These are phyloP conservation scores for honey bee (Apis mellifera) DNA, from an alignment of 1,140 invertebrate species.

Conservation along the genomic window DNA sequence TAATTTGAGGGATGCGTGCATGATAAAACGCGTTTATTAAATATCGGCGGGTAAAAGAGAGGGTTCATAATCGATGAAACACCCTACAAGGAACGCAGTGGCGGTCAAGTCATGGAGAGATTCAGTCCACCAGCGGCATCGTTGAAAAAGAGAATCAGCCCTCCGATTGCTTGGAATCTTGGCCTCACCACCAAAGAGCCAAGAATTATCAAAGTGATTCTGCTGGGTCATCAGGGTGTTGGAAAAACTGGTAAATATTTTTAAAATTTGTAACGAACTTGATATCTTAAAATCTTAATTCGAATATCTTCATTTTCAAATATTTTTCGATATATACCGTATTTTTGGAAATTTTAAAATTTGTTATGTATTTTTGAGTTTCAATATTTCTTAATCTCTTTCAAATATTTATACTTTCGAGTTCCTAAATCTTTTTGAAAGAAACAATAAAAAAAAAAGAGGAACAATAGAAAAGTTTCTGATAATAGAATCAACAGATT, in stretches of 20 bases:
- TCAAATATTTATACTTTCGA: background rate
- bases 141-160: conserved; percentile 56
- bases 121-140: conserved; percentile 49
- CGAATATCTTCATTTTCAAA: background rate
- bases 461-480: background rate
- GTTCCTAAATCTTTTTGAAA: background rate
- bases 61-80: conserved; percentile 56
- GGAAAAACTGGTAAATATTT: conserved; percentile 88
- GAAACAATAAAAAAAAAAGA: too few species aligned
- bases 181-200: conserved; percentile 61
- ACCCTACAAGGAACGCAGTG: conserved; percentile 35
- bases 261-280: background rate
- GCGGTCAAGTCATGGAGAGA: conserved; percentile 53
- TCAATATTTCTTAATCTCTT: background rate
- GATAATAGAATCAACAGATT: background rate
- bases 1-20: conserved; percentile 2
- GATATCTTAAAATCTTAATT: background rate
- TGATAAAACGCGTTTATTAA: conserved; percentile 51
- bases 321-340: background rate
- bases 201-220: conserved; percentile 85
- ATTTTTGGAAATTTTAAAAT: background rate
- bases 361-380: background rate
- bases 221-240: conserved; percentile 89
- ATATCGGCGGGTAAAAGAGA: conserved; percentile 46
- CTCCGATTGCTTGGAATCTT: conserved; percentile 55